Percentiles rank a stretch among this genome's conserved stretches.
Conservation (phyloP, 1,140 invertebrate species). For the Drosophila athabasca region DNA sequence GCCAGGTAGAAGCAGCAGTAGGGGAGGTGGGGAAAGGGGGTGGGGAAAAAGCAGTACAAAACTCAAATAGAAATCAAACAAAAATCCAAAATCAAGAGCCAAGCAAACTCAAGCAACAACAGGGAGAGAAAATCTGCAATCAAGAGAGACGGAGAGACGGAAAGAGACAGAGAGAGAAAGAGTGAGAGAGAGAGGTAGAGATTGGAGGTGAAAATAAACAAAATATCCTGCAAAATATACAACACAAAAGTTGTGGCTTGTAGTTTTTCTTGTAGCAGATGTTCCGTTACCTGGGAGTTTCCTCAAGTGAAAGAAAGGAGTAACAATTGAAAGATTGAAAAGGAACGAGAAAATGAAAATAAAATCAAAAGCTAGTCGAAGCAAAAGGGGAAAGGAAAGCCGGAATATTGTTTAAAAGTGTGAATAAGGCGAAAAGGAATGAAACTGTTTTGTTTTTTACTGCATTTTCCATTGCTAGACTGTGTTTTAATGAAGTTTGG, state of each 20-base stretch:
- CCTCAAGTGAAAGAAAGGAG: not conserved
- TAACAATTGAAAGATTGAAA: not conserved
- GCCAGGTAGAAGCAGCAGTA: not conserved
- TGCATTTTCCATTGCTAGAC: too few relatives aligned
- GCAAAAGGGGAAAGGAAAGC: too few relatives aligned
- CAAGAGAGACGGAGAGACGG: too few relatives aligned
- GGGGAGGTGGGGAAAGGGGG: too few relatives aligned
- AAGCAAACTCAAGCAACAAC: conserved; percentile 6
- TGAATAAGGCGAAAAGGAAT: too few relatives aligned
- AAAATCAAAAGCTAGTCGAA: too few relatives aligned
- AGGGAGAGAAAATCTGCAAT: not conserved
- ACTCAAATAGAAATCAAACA: conserved; percentile 37
- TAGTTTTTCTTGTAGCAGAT: conserved; percentile 20
- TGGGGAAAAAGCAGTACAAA: not conserved
- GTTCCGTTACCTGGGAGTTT: conserved; percentile 20
- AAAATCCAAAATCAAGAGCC: conserved; percentile 36
- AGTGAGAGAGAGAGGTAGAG: too few relatives aligned
- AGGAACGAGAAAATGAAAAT: not conserved
- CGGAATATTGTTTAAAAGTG: too few relatives aligned
- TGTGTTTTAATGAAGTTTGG: too few relatives aligned
- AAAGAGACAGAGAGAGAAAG: not conserved
- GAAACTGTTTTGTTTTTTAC: too few relatives aligned
- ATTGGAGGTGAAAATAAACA: conserved; percentile 16
- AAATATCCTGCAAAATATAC: conserved; percentile 20
- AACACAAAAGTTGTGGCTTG: conserved; percentile 9